Evolutionary conservation across 2,113 vertebrate species (phyloP).

Genomic region (Glaucomys volans): DNA sequence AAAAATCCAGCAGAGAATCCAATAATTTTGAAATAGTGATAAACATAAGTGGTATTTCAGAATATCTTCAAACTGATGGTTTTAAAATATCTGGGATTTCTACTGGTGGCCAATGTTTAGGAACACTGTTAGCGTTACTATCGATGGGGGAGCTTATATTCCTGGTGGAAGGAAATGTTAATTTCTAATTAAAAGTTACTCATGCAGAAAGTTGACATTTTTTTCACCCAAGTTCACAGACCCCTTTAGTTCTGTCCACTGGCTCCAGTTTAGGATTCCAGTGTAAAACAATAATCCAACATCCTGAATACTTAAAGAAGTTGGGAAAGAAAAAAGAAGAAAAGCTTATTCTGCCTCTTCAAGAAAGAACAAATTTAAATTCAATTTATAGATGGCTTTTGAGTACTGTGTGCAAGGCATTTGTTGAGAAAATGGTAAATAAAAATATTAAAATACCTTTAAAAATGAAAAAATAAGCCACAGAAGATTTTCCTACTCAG

Average conservation of each 20-base stretch:
- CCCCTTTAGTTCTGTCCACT: neutral
- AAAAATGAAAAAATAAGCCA: slow-evolving; percentile 53
- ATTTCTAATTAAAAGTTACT: neutral
- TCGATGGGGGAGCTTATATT: neutral
- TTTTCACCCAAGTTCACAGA: neutral
- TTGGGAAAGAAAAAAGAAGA: neutral
- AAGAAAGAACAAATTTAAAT: neutral
- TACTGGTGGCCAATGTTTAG: neutral
- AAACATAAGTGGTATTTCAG: neutral
- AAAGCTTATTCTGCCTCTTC: neutral
- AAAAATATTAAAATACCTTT: slow-evolving; percentile 11
- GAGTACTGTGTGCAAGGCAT: neutral
- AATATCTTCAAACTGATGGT: neutral
- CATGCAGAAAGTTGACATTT: neutral
- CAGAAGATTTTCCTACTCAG: slow-evolving; percentile 12
- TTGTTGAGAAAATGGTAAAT: neutral
- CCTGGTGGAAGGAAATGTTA: neutral
- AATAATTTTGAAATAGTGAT: neutral
- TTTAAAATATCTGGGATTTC: slow-evolving; percentile 1
- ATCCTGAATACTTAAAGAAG: slow-evolving; percentile 14
- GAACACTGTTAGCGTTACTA: neutral
- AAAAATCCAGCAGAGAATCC: neutral
- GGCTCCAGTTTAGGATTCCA: neutral
- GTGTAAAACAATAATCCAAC: neutral
- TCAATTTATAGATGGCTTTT: neutral